These are phyloP conservation scores for Thymelicus sylvestris DNA, from an alignment of 2,888 invertebrate genomes.

Conservation along the genomic window DNA sequence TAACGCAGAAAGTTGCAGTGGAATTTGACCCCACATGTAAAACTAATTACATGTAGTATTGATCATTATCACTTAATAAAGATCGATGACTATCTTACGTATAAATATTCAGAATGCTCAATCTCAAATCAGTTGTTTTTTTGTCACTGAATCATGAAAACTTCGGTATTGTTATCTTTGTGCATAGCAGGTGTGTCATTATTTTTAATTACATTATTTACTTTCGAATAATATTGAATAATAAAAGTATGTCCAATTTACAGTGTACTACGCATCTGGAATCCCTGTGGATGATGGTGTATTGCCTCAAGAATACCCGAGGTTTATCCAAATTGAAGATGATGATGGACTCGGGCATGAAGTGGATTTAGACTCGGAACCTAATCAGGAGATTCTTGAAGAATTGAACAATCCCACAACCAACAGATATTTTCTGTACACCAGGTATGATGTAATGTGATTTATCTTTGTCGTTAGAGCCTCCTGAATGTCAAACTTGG, in stretches of 20 bases:
- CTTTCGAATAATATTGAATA: no score
- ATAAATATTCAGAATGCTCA: not conserved
- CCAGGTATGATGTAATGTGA: conserved; percentile 49
- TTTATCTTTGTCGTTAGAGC: no score
- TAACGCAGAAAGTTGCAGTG: no score
- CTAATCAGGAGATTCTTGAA: conserved; percentile 49
- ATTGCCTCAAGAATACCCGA: conserved; percentile 46
- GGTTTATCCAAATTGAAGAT: conserved; percentile 54
- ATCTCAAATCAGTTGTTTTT: not conserved
- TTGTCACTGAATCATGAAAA: conserved; percentile 16
- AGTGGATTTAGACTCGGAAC: conserved; percentile 55
- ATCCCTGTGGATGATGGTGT: conserved; percentile 46
- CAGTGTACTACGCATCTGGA: conserved; percentile 48
- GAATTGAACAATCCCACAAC: conserved; percentile 50
- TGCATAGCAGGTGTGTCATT: conserved; percentile 20
- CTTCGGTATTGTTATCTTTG: conserved; percentile 8
- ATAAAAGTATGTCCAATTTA: conserved; percentile 2
- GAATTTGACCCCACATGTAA: no score
- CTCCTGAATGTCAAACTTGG: no score
- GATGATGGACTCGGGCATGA: conserved; percentile 51
- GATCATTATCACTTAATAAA: not conserved
- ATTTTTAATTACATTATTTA: not conserved
- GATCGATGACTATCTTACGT: not conserved
- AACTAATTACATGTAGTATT: not conserved
- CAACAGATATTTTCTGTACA: conserved; percentile 56